These are phyloP conservation scores for Phasianus colchicus DNA, from an alignment of 2,113 vertebrate genomes.

Conservation along the genomic window DNA sequence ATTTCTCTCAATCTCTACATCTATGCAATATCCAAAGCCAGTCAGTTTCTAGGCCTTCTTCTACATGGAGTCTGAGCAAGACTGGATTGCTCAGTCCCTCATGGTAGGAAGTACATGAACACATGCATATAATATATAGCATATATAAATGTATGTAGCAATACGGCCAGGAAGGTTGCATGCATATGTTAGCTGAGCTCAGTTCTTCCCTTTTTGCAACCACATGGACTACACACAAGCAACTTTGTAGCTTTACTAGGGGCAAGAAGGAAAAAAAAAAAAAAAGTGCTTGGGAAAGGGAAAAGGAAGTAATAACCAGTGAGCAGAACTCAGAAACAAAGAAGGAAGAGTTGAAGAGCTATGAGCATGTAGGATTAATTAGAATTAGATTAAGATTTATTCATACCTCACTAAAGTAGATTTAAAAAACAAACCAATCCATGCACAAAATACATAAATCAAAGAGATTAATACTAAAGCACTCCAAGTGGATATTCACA, in stretches of 20 bases:
- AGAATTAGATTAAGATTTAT: background rate
- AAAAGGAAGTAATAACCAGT: background rate
- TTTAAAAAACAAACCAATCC: background rate
- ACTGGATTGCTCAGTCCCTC: background rate
- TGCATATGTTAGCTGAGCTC: background rate
- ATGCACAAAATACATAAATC: background rate
- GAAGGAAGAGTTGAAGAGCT: background rate
- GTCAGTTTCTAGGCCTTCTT: background rate
- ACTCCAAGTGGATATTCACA: background rate
- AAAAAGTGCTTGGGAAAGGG: background rate
- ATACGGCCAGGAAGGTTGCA: background rate
- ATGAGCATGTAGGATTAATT: background rate
- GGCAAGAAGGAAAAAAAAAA: background rate
- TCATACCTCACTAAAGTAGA: background rate
- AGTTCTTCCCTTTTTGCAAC: background rate
- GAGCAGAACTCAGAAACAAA: background rate
- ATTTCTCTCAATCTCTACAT: background rate
- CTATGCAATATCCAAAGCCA: background rate
- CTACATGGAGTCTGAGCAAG: background rate
- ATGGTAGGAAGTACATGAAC: background rate
- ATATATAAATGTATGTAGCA: background rate
- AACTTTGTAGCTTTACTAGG: background rate
- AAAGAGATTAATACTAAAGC: background rate
- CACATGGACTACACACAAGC: background rate
- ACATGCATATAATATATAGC: background rate